These are phyloP conservation scores for Shargacucullia verbasci DNA, from an alignment of 2,888 invertebrate species.

Conservation along the genomic window DNA sequence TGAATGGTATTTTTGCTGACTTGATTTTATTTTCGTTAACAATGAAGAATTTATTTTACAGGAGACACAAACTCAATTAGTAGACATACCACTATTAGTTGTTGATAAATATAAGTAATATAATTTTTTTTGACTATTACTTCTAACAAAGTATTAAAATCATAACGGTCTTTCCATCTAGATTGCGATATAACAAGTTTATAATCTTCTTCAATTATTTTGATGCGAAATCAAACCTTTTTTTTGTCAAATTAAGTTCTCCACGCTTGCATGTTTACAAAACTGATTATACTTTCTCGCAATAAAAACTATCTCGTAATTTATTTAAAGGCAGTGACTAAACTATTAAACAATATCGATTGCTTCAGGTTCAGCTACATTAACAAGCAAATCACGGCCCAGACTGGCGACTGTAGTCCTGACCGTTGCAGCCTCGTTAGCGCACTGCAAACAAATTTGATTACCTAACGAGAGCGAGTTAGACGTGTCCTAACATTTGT, in stretches of 20 bases:
- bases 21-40: conserved; percentile 25
- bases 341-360: conserved; percentile 57
- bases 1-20: conserved; percentile 33
- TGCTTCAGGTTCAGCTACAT: conserved; percentile 53
- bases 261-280: no score
- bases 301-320: background rate
- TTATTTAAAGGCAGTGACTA: conserved; percentile 30
- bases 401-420: conserved; percentile 59
- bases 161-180: no score
- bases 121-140: no score
- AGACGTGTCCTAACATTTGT: conserved; percentile 63
- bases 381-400: conserved; percentile 73
- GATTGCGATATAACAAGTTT: no score
- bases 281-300: no score
- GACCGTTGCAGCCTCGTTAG: conserved; percentile 79
- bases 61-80: background rate
- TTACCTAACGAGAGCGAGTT: conserved; percentile 80
- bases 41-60: conserved; percentile 29
- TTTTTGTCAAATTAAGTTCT: no score
- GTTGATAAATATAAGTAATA: no score
- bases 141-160: no score
- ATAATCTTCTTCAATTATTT: no score
- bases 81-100: no score
- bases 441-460: conserved; percentile 83
- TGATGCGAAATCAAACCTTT: no score